Evolutionary conservation across 2,797 vertebrate species (phyloP), one percentile per base, ranked within the genome.

Genomic region (Chiroxiphia lanceolata): DNA sequence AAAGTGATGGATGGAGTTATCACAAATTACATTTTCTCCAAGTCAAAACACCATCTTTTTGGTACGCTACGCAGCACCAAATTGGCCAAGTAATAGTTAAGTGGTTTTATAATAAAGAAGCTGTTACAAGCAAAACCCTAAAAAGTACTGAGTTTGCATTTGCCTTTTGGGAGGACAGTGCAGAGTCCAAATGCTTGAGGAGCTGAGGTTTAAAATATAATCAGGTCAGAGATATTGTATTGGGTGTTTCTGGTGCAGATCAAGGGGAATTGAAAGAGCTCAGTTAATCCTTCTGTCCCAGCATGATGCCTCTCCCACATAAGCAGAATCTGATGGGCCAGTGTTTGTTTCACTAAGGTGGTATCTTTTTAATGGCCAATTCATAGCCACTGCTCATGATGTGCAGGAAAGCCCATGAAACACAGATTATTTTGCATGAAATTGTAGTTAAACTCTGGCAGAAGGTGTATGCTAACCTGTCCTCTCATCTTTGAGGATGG

Each of bases 251-350:
- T 80, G 36, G 9, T 65, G 59, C 60, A 95, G 83, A 96, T 92
- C 82, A 90, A 96, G 95, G 65, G n/a, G 56, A 92, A 83, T 69
- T 79, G 34, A 47, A 94, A 90, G 50, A 90, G 18, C 61, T 87
- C 54, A 77, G 61, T 59, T 79, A 86, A 82, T 74, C 44, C 26
- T 95, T 77, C 38, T 94, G 36, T 81, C 50, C 40, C 84, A 92
- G 64, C 40, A 76, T 34, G 83, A 75, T 72, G 21, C 22, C 68
- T 81, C 31, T 56, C 26, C 63, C 38, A 42, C 20, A 53, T 33
- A 64, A 74, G 47, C 47, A 94, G 79, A 90, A 74, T 42, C 31
- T 31, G 42, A 12, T 57, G 20, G 33, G 21, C 10, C 7, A 1
- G 20, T 36, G 25, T 77, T 85, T n/a, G 15, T 63, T 67, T 31